These are phyloP conservation scores for Autographa gamma DNA, from an alignment of 2,888 invertebrate species.

Conservation along the genomic window DNA sequence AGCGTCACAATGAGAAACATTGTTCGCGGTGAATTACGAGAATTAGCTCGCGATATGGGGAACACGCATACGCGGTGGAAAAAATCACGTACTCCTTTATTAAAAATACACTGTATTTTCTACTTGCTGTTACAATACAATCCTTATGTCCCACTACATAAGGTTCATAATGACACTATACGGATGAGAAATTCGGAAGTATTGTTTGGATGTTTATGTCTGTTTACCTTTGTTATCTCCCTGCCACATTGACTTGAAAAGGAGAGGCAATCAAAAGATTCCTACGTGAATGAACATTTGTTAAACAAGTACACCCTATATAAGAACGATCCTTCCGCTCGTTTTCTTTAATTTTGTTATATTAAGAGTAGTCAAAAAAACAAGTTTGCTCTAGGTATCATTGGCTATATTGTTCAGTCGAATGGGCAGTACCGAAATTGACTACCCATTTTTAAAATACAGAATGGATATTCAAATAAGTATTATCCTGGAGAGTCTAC, in stretches of 20 bases:
- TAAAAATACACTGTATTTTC: conserved; percentile 11
- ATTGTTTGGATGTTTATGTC: conserved; percentile 8
- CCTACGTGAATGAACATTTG: not conserved
- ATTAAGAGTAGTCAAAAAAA: not conserved
- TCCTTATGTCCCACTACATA: not conserved
- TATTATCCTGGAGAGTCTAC: not conserved
- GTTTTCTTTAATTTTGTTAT: not conserved
- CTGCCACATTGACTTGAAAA: conserved; percentile 14
- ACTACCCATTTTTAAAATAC: too few species aligned
- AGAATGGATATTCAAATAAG: too few species aligned
- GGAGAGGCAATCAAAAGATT: not conserved
- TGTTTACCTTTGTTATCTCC: conserved; percentile 9
- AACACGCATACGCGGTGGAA: conserved; percentile 10
- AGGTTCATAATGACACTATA: not conserved
- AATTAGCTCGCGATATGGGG: conserved; percentile 9
- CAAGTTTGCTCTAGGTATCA: too few species aligned
- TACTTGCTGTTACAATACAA: not conserved
- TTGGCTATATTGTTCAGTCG: too few species aligned
- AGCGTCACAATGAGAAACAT: not conserved
- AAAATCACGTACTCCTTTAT: conserved; percentile 13
- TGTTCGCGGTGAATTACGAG: not conserved
- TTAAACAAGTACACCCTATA: not conserved
- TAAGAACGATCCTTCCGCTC: conserved; percentile 5
- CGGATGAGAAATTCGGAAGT: not conserved
- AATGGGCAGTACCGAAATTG: not conserved